Evolutionary conservation across 2,113 vertebrate genomes (phyloP).

Genomic region (Apus apus): DNA sequence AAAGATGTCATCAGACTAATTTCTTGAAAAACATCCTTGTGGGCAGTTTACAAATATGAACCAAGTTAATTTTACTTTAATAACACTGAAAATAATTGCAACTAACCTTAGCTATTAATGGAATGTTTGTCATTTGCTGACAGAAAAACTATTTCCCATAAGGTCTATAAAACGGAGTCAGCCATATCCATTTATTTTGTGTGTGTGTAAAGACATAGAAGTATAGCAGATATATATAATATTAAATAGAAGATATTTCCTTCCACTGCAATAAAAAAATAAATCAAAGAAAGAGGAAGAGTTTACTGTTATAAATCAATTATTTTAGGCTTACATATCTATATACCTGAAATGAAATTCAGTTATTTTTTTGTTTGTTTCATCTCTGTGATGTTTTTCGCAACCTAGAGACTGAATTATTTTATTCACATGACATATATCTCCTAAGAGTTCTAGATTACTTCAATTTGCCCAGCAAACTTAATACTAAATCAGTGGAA

Average conservation of each 20-base stretch:
- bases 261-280: background rate
- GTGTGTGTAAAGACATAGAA: background rate
- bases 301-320: background rate
- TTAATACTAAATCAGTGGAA: background rate
- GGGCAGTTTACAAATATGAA: slow-evolving; percentile 10
- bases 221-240: background rate
- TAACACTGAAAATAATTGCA: background rate
- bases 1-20: background rate
- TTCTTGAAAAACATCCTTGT: background rate
- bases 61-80: background rate
- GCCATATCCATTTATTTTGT: background rate
- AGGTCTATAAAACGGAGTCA: background rate
- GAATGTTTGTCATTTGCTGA: background rate
- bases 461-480: background rate
- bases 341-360: background rate
- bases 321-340: background rate
- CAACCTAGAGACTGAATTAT: background rate
- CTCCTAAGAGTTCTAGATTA: background rate
- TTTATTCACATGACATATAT: background rate
- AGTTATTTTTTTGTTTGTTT: background rate
- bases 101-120: background rate
- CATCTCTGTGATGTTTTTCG: background rate
- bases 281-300: background rate
- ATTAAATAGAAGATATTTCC: background rate
- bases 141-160: background rate